Evolutionary conservation across 2,888 invertebrate genomes (phyloP).

Genomic region (Dusona sp.): DNA sequence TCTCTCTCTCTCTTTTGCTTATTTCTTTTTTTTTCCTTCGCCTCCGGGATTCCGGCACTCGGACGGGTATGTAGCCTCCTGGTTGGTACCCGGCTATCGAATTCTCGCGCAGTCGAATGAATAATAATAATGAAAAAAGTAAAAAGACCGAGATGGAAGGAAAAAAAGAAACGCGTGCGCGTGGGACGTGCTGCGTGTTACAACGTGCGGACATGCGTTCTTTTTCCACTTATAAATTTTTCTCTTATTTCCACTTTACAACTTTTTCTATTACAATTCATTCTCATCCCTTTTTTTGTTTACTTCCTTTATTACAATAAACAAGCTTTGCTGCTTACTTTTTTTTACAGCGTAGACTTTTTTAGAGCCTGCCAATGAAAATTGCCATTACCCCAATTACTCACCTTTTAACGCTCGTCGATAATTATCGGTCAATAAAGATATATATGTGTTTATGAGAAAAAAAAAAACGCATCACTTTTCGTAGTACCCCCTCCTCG

Average conservation of each 20-base stretch:
- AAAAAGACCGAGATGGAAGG: conserved; percentile 20
- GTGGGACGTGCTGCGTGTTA: conserved; percentile 72
- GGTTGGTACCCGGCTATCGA: conserved; percentile 71
- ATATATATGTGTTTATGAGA: neutral
- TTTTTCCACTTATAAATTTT: conserved; percentile 21
- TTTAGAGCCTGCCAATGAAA: neutral
- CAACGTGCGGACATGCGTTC: conserved; percentile 62
- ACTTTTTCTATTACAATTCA: conserved; percentile 14
- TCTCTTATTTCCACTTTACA: neutral
- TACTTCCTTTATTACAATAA: neutral
- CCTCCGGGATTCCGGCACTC: conserved; percentile 69
- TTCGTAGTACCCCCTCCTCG: conserved; percentile 18
- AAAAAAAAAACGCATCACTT: conserved; percentile 39
- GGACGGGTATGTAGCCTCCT: conserved; percentile 71
- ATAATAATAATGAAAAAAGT: conserved; percentile 52
- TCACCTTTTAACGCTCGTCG: neutral
- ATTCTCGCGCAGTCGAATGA: conserved; percentile 65
- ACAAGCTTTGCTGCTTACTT: neutral
- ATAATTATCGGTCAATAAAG: neutral
- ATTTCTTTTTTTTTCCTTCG: conserved; percentile 27
- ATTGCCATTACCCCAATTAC: neutral
- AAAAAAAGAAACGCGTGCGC: conserved; percentile 58
- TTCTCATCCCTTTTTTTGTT: neutral
- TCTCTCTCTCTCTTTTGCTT: conserved; percentile 31
- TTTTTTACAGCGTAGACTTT: neutral